Conservation (phyloP, 2,113 vertebrate genomes). For the Felis chaus region DNA sequence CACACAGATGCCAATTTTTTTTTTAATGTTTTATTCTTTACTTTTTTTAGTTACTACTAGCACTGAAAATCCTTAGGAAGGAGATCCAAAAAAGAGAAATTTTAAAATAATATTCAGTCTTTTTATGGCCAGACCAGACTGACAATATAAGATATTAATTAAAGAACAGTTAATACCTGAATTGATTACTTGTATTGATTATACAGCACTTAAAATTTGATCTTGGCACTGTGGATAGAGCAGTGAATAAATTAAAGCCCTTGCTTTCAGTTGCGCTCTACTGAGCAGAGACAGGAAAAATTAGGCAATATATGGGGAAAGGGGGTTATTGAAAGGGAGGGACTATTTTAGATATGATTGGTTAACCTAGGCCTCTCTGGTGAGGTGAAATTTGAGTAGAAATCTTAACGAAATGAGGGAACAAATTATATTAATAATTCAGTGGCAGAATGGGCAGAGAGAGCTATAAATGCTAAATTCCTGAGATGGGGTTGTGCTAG, state of each 20-base stretch:
- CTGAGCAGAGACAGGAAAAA: not conserved
- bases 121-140: constrained; percentile 16
- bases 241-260: constrained; percentile 10
- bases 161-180: constrained; percentile 7
- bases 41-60: constrained; percentile 6
- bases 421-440: not conserved
- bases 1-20: too few species aligned
- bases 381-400: constrained; percentile 7
- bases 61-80: constrained; percentile 9
- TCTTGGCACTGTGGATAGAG: not conserved
- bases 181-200: constrained; percentile 1
- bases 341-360: not conserved
- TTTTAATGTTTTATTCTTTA: not conserved
- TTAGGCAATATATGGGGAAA: not conserved
- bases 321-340: not conserved
- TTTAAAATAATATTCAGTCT: constrained; percentile 21
- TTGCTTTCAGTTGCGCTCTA: not conserved
- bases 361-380: not conserved
- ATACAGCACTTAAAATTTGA: constrained; percentile 41
- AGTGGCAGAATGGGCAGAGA: not conserved
- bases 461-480: not conserved
- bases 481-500: not conserved
- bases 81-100: not conserved
- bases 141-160: constrained; percentile 15
- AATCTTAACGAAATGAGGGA: constrained; percentile 38